phyloP scores from a whole-genome alignment of 1,140 invertebrate species.

The Leguminivora glycinivorella region DNA sequence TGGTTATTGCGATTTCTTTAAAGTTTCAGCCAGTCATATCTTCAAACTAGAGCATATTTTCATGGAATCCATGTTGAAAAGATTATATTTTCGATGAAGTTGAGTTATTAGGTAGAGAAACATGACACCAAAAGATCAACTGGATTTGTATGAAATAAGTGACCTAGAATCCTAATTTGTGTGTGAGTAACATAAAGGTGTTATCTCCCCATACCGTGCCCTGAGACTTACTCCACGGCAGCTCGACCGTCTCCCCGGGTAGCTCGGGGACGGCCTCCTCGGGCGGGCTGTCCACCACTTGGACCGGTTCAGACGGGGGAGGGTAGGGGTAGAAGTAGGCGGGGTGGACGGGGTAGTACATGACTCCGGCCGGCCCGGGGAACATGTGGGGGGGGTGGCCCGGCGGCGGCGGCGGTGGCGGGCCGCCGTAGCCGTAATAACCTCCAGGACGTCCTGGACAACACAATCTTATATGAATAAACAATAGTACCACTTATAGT shows the following conservation, averaged over 20 bases:
- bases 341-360: conserved; percentile 64
- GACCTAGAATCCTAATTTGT: neutral
- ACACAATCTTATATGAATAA: conserved; percentile 29
- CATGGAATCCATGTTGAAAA: too few species aligned
- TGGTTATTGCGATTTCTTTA: neutral
- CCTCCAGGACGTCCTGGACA: conserved; percentile 52
- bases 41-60: neutral
- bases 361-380: conserved; percentile 49
- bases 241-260: conserved; percentile 70
- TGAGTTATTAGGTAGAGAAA: neutral
- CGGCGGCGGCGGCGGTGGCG: conserved; percentile 44
- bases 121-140: neutral
- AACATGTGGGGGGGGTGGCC: conserved; percentile 47
- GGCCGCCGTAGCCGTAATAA: conserved; percentile 63
- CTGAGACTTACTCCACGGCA: conserved; percentile 71
- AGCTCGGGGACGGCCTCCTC: conserved; percentile 56
- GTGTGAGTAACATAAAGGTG: conserved; percentile 36
- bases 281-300: conserved; percentile 47
- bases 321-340: conserved; percentile 67
- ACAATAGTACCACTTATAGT: too few species aligned
- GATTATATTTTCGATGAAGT: too few species aligned
- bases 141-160: neutral
- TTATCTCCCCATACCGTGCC: conserved; percentile 37
- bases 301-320: conserved; percentile 35
- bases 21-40: neutral